Evolutionary conservation across 2,888 invertebrate genomes (phyloP), one percentile per base, ranked within the genome.

Genomic region (Alviniconcha strummeri): DNA sequence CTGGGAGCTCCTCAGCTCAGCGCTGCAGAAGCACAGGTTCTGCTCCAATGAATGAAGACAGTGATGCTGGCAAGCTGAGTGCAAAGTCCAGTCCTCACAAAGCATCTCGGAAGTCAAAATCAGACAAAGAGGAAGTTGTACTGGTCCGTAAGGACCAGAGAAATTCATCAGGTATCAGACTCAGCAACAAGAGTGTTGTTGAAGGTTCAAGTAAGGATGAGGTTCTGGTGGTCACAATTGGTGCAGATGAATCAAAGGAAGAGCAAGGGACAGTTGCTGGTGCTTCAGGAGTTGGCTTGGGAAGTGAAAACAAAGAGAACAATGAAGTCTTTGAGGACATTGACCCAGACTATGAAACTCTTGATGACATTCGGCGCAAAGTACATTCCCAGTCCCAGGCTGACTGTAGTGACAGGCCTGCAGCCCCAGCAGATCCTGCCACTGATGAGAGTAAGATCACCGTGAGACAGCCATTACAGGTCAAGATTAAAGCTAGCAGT

Each of bases 341-440:
- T 79, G 89, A 89, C 69, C 89, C 88, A 11, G 89, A 89, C 17
- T 89, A 89, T 83, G 89, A 89, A 83, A 89, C 88, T 54, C 85
- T 89, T 74, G 89, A 89, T 74, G 87, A 88, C 52, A 84, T 89
- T 75, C 84, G 88, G 9, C 74, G 86, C 36, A 88, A 88, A 83
- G 86, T 87, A 4, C 76, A 56, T 9, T 69, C 64, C n/a, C 67
- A 75, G 60, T 69, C 64, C n/a, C 67, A 75, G 60, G 77, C 11
- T 19, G 67, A 36, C 8, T n/a, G 52, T 56, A 19, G 64, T 2
- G 15, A 52, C 56, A 55, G 77, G 7, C 52, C 67, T 15, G 52
- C 74, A 1, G 19, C 60, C 5, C 56, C 64, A 36, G n/a, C 54
- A 57, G 60, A 60, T 76, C 7, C 36, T 36, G 36, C 13, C 7